These are phyloP conservation scores for Hypolimnas misippus DNA, from an alignment of 2,888 invertebrate genomes.

Conservation along the genomic window DNA sequence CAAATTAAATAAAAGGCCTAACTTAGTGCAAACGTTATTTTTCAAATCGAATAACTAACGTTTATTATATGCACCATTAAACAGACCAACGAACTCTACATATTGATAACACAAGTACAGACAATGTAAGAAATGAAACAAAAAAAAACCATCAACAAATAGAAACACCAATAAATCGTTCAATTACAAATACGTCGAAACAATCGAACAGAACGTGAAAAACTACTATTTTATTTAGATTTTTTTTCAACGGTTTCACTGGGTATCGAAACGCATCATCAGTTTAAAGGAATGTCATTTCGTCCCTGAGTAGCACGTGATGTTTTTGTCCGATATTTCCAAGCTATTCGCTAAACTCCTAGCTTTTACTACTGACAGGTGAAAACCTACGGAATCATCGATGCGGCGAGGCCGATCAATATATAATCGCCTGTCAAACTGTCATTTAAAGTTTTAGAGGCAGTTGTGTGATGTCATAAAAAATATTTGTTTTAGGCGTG, in stretches of 20 bases:
- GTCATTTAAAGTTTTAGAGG: slow-evolving; percentile 15
- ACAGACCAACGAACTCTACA: too few species aligned
- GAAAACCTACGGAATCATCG: slow-evolving; percentile 50
- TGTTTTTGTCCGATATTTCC: slow-evolving; percentile 40
- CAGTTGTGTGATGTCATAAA: not conserved
- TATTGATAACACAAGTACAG: too few species aligned
- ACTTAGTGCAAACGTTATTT: too few species aligned
- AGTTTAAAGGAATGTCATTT: slow-evolving; percentile 66
- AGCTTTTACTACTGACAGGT: slow-evolving; percentile 58
- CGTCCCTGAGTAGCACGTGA: slow-evolving; percentile 48
- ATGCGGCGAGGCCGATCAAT: slow-evolving; percentile 17
- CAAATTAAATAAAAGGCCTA: too few species aligned
- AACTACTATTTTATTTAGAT: not conserved
- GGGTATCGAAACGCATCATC: slow-evolving; percentile 59
- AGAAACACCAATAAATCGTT: not conserved
- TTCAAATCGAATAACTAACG: too few species aligned
- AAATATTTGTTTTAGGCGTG: not conserved
- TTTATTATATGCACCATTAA: too few species aligned
- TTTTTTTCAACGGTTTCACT: slow-evolving; percentile 35
- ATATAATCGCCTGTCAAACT: slow-evolving; percentile 18
- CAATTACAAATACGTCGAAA: not conserved
- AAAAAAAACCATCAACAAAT: not conserved
- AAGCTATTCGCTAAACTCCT: slow-evolving; percentile 54
- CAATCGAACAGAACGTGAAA: not conserved
- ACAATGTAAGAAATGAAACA: too few species aligned